These are phyloP conservation scores for Scomber scombrus DNA, from an alignment of 2,113 vertebrate genomes.

Conservation along the genomic window DNA sequence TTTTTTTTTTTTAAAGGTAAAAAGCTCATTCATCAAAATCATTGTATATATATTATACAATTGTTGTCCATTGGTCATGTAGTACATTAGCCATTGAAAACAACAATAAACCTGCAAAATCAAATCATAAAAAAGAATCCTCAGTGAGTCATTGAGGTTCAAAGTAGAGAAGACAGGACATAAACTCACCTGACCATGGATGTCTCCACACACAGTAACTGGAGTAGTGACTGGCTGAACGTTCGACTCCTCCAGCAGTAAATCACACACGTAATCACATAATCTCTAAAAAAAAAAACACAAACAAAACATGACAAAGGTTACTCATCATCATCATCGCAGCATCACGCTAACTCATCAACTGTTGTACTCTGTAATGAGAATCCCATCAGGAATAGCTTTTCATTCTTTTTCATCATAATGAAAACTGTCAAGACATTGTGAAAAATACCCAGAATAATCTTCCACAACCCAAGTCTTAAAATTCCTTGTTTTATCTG, in stretches of 20 bases:
- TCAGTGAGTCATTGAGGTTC: too few relatives aligned
- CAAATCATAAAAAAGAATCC: neutral
- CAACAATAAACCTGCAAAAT: too few relatives aligned
- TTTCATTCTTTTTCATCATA: neutral
- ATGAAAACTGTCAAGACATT: too few relatives aligned
- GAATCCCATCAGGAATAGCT: neutral
- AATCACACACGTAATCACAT: conserved; percentile 97
- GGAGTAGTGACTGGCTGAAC: conserved; percentile 98
- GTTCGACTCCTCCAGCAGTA: conserved; percentile 97
- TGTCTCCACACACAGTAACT: conserved; percentile 98
- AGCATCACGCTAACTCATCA: neutral
- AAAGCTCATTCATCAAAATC: too few relatives aligned
- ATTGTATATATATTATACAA: too few relatives aligned
- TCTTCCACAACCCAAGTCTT: too few relatives aligned
- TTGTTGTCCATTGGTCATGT: too few relatives aligned
- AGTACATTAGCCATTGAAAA: too few relatives aligned
- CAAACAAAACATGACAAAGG: conserved; percentile 9
- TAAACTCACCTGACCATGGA: conserved; percentile 93
- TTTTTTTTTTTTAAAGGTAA: too few relatives aligned
- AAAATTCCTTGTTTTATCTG: too few relatives aligned
- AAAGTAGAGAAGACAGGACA: neutral
- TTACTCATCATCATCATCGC: neutral
- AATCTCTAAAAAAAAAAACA: conserved; percentile 85
- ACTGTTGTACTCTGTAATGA: neutral
- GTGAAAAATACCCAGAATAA: too few relatives aligned